Evolutionary conservation across 2,888 invertebrate species (phyloP).

Genomic region (Drosophila subsilvestris): DNA sequence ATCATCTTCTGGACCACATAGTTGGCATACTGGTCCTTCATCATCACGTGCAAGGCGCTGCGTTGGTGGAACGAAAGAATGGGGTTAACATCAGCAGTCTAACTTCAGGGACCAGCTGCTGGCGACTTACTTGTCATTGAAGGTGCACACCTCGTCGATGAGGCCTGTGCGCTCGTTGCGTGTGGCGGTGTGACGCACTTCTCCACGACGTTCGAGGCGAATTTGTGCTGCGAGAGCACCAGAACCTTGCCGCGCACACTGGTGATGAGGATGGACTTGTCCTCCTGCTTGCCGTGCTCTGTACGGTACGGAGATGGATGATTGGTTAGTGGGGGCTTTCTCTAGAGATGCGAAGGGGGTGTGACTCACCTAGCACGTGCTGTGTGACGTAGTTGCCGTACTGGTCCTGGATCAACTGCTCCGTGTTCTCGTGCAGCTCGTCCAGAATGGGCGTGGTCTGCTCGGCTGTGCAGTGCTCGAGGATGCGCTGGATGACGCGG

Average conservation of each 20-base stretch:
- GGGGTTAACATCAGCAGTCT: background rate
- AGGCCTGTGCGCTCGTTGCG: slow-evolving; percentile 96
- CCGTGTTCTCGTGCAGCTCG: slow-evolving; percentile 97
- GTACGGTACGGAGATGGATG: slow-evolving; percentile 1
- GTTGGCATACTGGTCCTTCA: slow-evolving; percentile 99
- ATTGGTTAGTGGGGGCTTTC: background rate
- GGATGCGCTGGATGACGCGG: slow-evolving; percentile 98
- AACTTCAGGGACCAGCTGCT: too few species aligned
- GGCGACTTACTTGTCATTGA: slow-evolving; percentile 92
- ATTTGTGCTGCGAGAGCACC: slow-evolving; percentile 98
- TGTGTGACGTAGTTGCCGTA: slow-evolving; percentile 99
- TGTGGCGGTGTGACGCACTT: slow-evolving; percentile 98
- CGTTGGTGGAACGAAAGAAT: slow-evolving; percentile 25
- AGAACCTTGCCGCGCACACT: slow-evolving; percentile 96
- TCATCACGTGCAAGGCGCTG: slow-evolving; percentile 97
- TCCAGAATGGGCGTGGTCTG: slow-evolving; percentile 93
- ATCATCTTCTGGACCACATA: slow-evolving; percentile 99
- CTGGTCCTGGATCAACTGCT: slow-evolving; percentile 97
- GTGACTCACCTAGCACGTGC: slow-evolving; percentile 93
- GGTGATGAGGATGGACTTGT: slow-evolving; percentile 96
- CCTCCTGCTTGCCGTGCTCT: slow-evolving; percentile 98
- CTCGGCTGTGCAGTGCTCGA: slow-evolving; percentile 98
- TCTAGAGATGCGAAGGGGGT: fast-evolving
- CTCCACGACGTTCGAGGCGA: slow-evolving; percentile 99
- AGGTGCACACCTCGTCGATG: slow-evolving; percentile 98